Conservation (phyloP, 2,797 vertebrate genomes). For the Enteromius thamalakanensis region DNA sequence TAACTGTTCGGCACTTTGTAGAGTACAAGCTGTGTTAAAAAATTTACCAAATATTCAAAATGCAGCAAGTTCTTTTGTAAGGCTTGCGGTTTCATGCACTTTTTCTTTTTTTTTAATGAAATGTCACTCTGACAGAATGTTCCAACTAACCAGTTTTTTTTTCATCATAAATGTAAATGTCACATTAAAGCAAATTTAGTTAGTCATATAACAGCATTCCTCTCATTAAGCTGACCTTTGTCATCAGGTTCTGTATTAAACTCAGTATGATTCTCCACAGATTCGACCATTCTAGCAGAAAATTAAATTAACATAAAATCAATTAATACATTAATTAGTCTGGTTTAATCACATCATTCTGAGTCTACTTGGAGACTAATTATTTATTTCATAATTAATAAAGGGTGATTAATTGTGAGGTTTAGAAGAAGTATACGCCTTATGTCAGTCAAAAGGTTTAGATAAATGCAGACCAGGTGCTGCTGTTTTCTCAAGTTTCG, state of each 20-base stretch:
- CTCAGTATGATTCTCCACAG: conserved; percentile 65
- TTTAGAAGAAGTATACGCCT: conserved; percentile 67
- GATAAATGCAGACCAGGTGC: neutral
- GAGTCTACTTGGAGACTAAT: conserved; percentile 76
- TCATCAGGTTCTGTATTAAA: conserved; percentile 58
- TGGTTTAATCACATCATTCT: conserved; percentile 79
- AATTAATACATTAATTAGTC: conserved; percentile 83
- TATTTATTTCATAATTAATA: conserved; percentile 83
- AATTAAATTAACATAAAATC: conserved; percentile 82
- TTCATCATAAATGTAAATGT: conserved; percentile 32
- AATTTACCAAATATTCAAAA: conserved; percentile 42
- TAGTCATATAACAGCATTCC: conserved; percentile 44
- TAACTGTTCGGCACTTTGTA: conserved; percentile 28
- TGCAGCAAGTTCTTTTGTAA: conserved; percentile 34
- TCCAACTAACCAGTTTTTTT: neutral
- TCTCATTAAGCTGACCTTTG: conserved; percentile 56
- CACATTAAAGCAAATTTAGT: conserved; percentile 26
- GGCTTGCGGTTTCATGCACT: neutral
- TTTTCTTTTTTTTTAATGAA: neutral
- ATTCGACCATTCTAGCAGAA: conserved; percentile 73
- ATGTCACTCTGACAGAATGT: neutral
- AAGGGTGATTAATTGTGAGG: conserved; percentile 74
- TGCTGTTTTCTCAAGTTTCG: neutral
- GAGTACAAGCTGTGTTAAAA: conserved; percentile 32
- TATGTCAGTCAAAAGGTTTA: conserved; percentile 19